Conservation (phyloP, 1,140 invertebrate species). For the Temnothorax curvispinosus region DNA sequence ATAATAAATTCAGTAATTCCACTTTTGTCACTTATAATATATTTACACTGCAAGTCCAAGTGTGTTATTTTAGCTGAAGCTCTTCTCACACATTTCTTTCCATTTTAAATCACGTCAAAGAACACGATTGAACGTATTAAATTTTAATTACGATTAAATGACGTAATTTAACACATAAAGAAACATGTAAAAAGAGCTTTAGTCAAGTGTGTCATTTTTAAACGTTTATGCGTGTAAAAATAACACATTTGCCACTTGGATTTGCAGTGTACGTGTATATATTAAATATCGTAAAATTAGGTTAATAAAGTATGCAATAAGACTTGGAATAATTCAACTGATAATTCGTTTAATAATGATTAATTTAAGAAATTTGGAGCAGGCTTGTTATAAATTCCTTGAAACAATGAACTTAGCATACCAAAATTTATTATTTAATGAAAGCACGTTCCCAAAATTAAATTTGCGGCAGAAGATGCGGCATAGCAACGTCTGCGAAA, state of each 20-base stretch:
- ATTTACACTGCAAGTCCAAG: background rate
- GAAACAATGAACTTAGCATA: background rate
- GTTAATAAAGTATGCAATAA: background rate
- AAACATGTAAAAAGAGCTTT: too few relatives aligned
- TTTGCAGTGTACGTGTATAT: background rate
- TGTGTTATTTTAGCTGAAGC: too few relatives aligned
- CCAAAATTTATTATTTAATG: background rate
- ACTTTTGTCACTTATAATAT: background rate
- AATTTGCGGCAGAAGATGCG: background rate
- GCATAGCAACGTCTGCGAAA: background rate
- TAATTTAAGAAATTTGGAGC: background rate
- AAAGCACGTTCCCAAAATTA: slow-evolving; percentile 6
- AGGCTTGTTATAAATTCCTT: background rate
- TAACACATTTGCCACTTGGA: too few relatives aligned
- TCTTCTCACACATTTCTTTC: too few relatives aligned
- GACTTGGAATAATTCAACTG: background rate
- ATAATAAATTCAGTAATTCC: slow-evolving; percentile 3
- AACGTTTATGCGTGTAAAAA: too few relatives aligned
- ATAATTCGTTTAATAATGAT: background rate
- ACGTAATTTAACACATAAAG: too few relatives aligned
- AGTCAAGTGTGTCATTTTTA: too few relatives aligned
- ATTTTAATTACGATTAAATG: too few relatives aligned
- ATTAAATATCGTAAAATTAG: background rate
- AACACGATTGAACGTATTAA: too few relatives aligned
- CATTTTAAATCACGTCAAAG: too few relatives aligned